Evolutionary conservation across 2,797 vertebrate species (phyloP).

Genomic region (Synaphobranchus kaupii): DNA sequence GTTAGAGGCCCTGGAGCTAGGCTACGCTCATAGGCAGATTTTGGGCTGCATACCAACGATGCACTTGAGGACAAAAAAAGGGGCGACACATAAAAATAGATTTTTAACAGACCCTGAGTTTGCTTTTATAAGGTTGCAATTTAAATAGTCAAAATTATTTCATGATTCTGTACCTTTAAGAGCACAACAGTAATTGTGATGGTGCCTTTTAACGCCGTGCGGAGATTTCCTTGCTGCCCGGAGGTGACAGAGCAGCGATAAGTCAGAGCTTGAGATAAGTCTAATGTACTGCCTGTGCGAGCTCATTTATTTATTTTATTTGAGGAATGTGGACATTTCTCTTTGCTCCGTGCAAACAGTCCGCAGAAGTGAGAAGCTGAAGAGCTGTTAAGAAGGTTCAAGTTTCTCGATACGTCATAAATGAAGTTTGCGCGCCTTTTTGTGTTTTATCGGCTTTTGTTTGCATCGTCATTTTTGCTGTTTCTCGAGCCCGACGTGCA

Average conservation of each 20-base stretch:
- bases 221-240: no score
- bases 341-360: no score
- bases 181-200: not conserved
- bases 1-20: not conserved
- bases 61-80: not conserved
- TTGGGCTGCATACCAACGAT: not conserved
- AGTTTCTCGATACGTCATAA: no score
- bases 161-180: not conserved
- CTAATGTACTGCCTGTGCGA: no score
- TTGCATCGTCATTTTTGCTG: not conserved
- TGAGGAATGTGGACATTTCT: no score
- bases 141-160: no score
- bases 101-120: not conserved
- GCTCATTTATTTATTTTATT: no score
- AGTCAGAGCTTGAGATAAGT: no score
- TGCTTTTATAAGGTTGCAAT: no score
- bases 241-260: no score
- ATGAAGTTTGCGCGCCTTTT: no score
- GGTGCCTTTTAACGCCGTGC: not conserved
- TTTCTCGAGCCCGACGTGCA: not conserved
- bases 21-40: not conserved
- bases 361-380: not conserved
- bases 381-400: not conserved
- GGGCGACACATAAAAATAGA: not conserved
- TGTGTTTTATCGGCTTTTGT: not conserved